These are phyloP conservation scores for Sepioteuthis lessoniana DNA, from an alignment of 2,888 invertebrate species.

Conservation along the genomic window DNA sequence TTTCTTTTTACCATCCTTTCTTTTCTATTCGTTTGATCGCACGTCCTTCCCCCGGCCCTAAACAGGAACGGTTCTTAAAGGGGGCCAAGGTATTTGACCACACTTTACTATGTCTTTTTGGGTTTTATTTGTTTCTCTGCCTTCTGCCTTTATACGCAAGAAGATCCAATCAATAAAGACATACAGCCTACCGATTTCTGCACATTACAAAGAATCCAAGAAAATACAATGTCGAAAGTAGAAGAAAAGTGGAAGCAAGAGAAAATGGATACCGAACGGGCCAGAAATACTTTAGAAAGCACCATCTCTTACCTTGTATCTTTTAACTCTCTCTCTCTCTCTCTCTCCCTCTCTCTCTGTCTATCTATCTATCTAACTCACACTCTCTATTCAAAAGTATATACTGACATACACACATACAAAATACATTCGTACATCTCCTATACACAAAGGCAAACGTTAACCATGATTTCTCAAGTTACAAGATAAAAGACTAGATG, in stretches of 20 bases:
- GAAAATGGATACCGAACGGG: background rate
- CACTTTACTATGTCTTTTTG: background rate
- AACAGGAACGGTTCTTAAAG: background rate
- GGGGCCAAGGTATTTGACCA: background rate
- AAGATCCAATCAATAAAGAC: background rate
- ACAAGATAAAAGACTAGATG: no score
- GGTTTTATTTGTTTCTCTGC: background rate
- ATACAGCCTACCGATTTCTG: background rate
- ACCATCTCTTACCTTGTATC: no score
- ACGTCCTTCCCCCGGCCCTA: background rate
- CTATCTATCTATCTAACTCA: background rate
- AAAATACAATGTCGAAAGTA: background rate
- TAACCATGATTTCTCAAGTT: no score
- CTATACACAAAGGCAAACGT: no score
- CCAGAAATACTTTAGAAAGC: background rate
- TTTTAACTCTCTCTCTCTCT: background rate
- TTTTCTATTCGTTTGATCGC: background rate
- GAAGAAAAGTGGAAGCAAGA: background rate
- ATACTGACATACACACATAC: background rate
- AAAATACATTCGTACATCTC: no score
- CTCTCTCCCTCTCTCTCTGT: background rate
- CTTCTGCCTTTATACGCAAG: background rate
- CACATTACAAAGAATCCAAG: background rate
- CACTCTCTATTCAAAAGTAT: no score
- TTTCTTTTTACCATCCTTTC: background rate